Conservation (phyloP, 2,797 vertebrate genomes). For the Fratercula arctica region DNA sequence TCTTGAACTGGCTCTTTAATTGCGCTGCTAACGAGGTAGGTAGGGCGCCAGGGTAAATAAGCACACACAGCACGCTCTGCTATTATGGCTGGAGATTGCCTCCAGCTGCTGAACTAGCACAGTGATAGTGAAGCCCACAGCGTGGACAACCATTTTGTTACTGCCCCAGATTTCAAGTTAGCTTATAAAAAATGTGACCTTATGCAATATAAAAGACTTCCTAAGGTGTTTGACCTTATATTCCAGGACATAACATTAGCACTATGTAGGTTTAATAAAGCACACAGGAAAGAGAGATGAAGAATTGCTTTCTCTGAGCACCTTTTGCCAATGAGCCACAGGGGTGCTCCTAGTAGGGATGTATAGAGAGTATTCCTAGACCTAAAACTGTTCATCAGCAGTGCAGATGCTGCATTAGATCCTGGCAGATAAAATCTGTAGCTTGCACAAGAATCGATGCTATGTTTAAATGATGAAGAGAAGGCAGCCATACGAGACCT, state of each 20-base stretch:
- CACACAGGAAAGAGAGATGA: not conserved
- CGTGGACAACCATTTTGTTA: not conserved
- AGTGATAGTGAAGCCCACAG: not conserved
- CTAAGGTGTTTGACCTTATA: not conserved
- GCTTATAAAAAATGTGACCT: not conserved
- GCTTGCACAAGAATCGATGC: not conserved
- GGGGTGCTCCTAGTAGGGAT: not conserved
- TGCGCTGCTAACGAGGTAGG: not conserved
- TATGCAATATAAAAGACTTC: not conserved
- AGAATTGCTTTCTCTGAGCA: not conserved
- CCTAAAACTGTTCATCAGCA: not conserved
- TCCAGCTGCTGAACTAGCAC: not conserved
- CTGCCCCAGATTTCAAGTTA: not conserved
- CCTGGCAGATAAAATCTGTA: not conserved
- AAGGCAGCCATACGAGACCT: not conserved
- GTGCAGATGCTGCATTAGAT: not conserved
- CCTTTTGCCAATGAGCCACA: not conserved
- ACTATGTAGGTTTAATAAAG: not conserved
- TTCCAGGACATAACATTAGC: not conserved
- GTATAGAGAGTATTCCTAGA: not conserved
- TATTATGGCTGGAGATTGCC: not conserved
- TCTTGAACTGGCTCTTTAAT: not conserved
- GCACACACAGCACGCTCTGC: not conserved
- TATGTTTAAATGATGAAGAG: slow-evolving; percentile 1
- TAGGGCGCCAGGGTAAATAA: not conserved